Base-by-base conservation (phyloP, 1,140 invertebrate genomes). In the Drosophila grimshawi region DNA sequence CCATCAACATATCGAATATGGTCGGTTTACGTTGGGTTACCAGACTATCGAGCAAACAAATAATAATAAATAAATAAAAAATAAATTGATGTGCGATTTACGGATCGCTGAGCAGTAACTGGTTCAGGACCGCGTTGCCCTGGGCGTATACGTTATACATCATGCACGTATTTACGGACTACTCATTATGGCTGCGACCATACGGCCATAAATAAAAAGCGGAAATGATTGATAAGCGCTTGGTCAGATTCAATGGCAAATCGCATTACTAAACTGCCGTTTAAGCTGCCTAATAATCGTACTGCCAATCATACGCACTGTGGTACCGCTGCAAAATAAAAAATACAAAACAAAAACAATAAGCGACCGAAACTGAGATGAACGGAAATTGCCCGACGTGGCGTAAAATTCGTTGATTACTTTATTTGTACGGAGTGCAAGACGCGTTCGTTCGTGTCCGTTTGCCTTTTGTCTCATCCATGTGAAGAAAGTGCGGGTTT, bases 321-420 rank as follows among this genome's bases (percentile, higher is more conserved):
- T 80, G 61, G 59, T 68, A 56, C 63, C n/a, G 27, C 53, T 51
- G 8, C 39, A 39, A 32, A 3, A 5, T 4, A 8, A 8, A 62
- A 39, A 64, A 39, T 27, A 64, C n/a, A 49, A 62, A 61, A 69
- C 7, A 61, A 45, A 56, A 7, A 55, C n/a, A 46, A 57, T 10
- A 57, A 35, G 62, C 35, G 41, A 52, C n/a, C n/a, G 35, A 61
- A 61, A 60, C 49, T 29, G 45, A 68, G 70, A 56, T 55, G 61
- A 48, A 33, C 76, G 59, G 57, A 82, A 81, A 86, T 79, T 90
- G 79, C 30, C 52, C 66, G 68, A 30, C 63, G 70, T 78, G 74
- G 86, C 82, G 86, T 86, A 65, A 90, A 90, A 90, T 90, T 74
- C 86, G 82, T 88, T 90, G 88, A 90, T 90, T 90, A 88, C 88